Percentiles rank a stretch among this genome's conserved stretches.
Evolutionary conservation across 2,888 invertebrate species (phyloP).

Genomic region (Asteroscopus sphinx): DNA sequence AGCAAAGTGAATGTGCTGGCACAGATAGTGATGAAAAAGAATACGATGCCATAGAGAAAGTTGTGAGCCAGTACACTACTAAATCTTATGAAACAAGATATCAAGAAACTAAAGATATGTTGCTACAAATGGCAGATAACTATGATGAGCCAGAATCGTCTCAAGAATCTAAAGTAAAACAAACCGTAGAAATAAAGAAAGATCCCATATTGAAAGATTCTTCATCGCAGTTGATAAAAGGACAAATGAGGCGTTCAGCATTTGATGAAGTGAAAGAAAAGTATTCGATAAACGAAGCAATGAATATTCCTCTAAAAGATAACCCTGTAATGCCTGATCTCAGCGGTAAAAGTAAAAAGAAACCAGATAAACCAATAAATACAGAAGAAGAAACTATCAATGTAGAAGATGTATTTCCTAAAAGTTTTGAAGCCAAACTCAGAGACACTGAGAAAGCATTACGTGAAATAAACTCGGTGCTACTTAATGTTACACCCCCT

Average conservation of each 20-base stretch:
- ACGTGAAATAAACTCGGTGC: conserved; percentile 71
- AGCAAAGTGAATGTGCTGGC: conserved; percentile 45
- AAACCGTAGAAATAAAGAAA: conserved; percentile 53
- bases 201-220: conserved; percentile 76
- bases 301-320: conserved; percentile 77
- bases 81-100: conserved; percentile 83
- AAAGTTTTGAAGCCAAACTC: conserved; percentile 73
- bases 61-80: conserved; percentile 79
- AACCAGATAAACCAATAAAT: conserved; percentile 30
- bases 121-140: conserved; percentile 76
- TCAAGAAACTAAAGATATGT: conserved; percentile 83
- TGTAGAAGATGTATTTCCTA: conserved; percentile 68
- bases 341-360: conserved; percentile 59
- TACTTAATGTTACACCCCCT: conserved; percentile 54
- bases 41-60: conserved; percentile 79
- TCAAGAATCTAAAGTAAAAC: conserved; percentile 28
- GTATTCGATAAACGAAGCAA: conserved; percentile 77
- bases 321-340: conserved; percentile 71
- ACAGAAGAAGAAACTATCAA: conserved; percentile 54
- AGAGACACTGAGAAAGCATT: conserved; percentile 77
- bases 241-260: conserved; percentile 64
- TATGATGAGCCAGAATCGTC: conserved; percentile 68
- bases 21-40: conserved; percentile 71
- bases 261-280: conserved; percentile 76
- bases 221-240: conserved; percentile 72